Conservation (phyloP, 2,888 invertebrate genomes). For the Scelioninae gen. 1 region DNA sequence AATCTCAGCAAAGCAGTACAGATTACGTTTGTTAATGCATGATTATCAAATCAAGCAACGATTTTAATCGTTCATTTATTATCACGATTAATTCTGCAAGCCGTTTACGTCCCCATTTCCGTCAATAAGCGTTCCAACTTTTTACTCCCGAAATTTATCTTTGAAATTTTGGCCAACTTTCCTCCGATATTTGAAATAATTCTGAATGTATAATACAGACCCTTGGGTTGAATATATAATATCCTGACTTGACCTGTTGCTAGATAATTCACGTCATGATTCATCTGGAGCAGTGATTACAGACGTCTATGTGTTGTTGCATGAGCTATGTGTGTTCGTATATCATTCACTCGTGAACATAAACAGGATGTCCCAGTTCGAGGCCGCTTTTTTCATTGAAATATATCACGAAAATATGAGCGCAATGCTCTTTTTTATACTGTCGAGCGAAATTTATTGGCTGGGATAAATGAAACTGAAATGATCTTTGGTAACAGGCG, state of each 20-base stretch:
- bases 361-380: conserved; percentile 41
- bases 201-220: conserved; percentile 17
- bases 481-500: conserved; percentile 4
- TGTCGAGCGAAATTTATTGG: conserved; percentile 9
- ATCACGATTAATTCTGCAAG: conserved; percentile 14
- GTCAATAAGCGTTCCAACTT: conserved; percentile 4
- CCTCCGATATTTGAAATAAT: conserved; percentile 33
- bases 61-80: conserved; percentile 41
- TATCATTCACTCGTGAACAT: conserved; percentile 47
- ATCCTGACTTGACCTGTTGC: conserved; percentile 61
- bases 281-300: conserved; percentile 62
- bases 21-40: conserved; percentile 57
- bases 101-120: not conserved
- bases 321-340: conserved; percentile 47
- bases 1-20: conserved; percentile 53
- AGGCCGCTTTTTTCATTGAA: conserved; percentile 18
- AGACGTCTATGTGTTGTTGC: conserved; percentile 49
- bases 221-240: conserved; percentile 48
- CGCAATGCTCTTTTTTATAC: not conserved
- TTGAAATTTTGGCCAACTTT: not conserved
- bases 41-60: conserved; percentile 46
- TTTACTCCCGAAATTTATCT: not conserved
- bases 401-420: conserved; percentile 21
- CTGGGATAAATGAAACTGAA: conserved; percentile 3
- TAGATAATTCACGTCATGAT: conserved; percentile 66